Base-by-base conservation (phyloP, 53 echinoderm and acorn worm species). In the Astropecten irregularis region DNA sequence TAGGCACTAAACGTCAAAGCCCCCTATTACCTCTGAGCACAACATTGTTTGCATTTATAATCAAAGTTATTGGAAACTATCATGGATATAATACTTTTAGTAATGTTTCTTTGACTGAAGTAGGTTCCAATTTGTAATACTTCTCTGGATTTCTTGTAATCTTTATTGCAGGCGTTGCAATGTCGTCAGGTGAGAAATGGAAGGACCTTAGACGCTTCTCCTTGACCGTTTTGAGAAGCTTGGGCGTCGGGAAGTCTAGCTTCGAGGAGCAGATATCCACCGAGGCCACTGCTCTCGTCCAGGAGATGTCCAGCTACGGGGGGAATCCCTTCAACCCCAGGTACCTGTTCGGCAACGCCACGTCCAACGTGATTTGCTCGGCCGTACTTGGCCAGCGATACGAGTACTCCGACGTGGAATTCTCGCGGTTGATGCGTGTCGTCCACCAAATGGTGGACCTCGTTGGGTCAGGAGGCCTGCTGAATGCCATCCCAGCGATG, bases 291-390 rank as follows among this genome's bases (percentile, higher is more conserved):
- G 67, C 64, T 16, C 47, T 87, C 16, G 23, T 69, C 1, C 22
- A 49, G 30, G 82, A 65, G 55, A 82, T 87, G 5, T 18, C 51
- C 23, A 52, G 46, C 23, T 44, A 56, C 30, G 46, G 35, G 29
- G 82, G 55, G 0, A 46, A 73, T 16, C 68, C 68, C 25, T 88
- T 91, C 60, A 48, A 66, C 32, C 91, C 91, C 7, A 73, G 73
- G 66, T 26, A 69, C 40, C 30, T 83, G 10, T 46, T 91, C 5
- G 82, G 82, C 36, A 87, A 81, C 36, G 87, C 91, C 35, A 73
- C 82, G 14, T 72, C 83, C 20, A 91, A 91, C 76, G 83, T 91
- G 3, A 91, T 91, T 9, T 87, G 81, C 27, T 65, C 82, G 4
- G 49, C 83, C 8, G 66, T 87, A 20, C 56, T 87, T 7, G 91